phyloP scores from a whole-genome alignment of 1,140 invertebrate species.

The Tetramorium simillimum region DNA sequence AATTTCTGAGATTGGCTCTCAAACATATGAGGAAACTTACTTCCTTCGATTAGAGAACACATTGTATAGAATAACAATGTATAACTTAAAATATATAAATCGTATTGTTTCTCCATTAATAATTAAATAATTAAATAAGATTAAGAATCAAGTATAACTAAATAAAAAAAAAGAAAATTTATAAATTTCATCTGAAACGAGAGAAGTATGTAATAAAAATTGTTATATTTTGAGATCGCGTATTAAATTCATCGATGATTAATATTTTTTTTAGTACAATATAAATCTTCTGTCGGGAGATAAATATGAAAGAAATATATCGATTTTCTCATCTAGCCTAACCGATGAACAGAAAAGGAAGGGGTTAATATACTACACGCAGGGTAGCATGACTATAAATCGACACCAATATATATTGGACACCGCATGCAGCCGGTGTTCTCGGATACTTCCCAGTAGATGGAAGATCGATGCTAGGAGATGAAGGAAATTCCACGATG shows the following conservation, averaged over 20 bases:
- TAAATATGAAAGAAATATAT: slow-evolving; percentile 1
- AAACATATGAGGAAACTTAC: not conserved
- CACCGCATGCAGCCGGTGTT: slow-evolving; percentile 30
- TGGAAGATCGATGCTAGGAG: slow-evolving; percentile 54
- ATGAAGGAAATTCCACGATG: slow-evolving; percentile 60
- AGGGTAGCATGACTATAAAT: slow-evolving; percentile 19
- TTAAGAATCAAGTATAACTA: not conserved
- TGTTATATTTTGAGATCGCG: not conserved
- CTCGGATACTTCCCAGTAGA: slow-evolving; percentile 23
- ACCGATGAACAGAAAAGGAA: not conserved
- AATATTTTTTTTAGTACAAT: not conserved
- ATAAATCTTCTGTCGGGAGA: not conserved
- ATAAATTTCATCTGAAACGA: not conserved
- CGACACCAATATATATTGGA: slow-evolving; percentile 25
- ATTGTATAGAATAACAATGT: not conserved
- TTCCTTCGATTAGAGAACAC: not conserved
- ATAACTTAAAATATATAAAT: not conserved
- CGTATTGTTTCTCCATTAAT: not conserved
- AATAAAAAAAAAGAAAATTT: not conserved
- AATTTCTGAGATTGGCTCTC: slow-evolving; percentile 20
- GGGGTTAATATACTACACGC: slow-evolving; percentile 9
- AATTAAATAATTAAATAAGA: not conserved
- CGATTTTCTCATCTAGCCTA: slow-evolving; percentile 21
- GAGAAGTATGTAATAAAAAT: no score
- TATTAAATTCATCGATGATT: not conserved